These are phyloP conservation scores for Gymnothorax reevesii DNA, from an alignment of 2,797 vertebrate genomes.

Conservation along the genomic window DNA sequence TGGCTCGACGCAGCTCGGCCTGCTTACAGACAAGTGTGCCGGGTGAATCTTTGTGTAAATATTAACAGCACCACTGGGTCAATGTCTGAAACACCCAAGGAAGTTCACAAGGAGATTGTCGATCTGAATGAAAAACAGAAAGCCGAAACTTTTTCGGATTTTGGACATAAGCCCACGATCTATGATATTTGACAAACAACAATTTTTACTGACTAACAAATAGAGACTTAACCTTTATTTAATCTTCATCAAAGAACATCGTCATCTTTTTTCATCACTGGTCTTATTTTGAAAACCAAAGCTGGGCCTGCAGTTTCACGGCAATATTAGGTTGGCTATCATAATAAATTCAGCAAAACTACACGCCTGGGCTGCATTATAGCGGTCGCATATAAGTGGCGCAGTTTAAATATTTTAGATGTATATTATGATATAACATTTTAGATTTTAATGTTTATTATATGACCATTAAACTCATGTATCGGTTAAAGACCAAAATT, in stretches of 20 bases:
- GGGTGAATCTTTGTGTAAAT: background rate
- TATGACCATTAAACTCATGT: too few relatives aligned
- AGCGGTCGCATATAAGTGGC: too few relatives aligned
- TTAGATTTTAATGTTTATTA: too few relatives aligned
- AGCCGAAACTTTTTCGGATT: background rate
- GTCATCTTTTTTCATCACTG: background rate
- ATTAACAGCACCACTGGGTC: constrained; percentile 13
- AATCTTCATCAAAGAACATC: background rate
- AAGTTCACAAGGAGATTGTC: background rate
- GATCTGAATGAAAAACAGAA: background rate
- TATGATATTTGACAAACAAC: background rate
- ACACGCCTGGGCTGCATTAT: too few relatives aligned
- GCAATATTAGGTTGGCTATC: background rate
- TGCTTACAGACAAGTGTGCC: background rate
- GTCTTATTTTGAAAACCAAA: background rate
- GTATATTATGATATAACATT: too few relatives aligned
- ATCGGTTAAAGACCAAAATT: too few relatives aligned
- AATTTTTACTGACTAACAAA: background rate
- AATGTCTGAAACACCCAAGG: background rate
- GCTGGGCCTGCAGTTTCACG: background rate
- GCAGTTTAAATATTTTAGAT: too few relatives aligned
- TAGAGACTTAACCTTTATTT: background rate
- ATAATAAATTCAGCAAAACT: too few relatives aligned
- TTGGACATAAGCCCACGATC: background rate
- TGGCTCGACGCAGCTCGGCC: background rate